Evolutionary conservation across 1,140 invertebrate genomes (phyloP), one percentile per base, ranked within the genome.

Genomic region (Drosophila murphyi): DNA sequence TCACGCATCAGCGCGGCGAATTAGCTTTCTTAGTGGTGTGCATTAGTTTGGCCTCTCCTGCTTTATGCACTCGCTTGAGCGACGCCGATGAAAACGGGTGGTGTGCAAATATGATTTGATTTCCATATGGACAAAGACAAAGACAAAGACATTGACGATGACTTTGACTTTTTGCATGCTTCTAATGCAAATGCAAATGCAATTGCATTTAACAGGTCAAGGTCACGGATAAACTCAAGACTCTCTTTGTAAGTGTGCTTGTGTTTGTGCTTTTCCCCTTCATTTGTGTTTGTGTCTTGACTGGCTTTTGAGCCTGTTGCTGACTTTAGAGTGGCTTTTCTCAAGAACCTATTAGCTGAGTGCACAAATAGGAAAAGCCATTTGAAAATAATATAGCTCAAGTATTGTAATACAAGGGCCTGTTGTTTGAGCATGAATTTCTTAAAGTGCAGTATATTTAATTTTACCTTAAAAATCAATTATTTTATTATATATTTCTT

Each of bases 1-100:
- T 73, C 73, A 85, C 81, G 77, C 78, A 80, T 80, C 77, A 86
- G 57, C 41, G 61, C 69, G 65, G 51, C 68, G 69, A 85, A 86
- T 86, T 85, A 85, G 81, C 77, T 72, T 64, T 68, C 72, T 74
- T 54, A 80, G 72, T 77, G 67, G 68, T 70, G 68, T 70, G 67
- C 47, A 75, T 76, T 72, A 72, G 81, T 65, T 64, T 59, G 55
- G 48, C 45, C 63, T 67, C 37, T 47, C 43, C 20, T 20, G 39
- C 48, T 47, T 50, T 64, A 56, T 68, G 78, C 69, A 54, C 74
- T 47, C 74, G 65, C 69, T 47, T 62, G 59, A 76, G 51, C 28
- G 55, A 29, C 37, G 57, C 12, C 48, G 31, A 12, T 62, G 43
- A 45, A 20, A 32, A 43, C 7, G 45, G 50, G 47, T 69, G 51